Conservation (phyloP, 2,888 invertebrate species). For the Andrena chrysosceles region DNA sequence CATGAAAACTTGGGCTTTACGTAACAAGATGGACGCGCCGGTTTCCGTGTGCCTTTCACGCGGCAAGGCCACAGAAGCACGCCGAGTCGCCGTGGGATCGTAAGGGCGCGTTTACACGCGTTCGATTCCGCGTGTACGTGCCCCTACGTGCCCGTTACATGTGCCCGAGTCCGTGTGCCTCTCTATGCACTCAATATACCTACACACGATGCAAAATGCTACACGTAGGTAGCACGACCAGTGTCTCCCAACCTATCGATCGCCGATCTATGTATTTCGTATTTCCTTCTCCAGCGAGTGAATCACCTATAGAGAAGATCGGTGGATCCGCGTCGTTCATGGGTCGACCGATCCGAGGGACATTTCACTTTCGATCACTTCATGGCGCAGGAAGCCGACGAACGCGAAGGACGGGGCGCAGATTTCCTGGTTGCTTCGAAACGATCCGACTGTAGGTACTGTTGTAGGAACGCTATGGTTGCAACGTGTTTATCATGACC, state of each 20-base stretch:
- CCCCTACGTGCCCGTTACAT: slow-evolving; percentile 52
- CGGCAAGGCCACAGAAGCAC: slow-evolving; percentile 80
- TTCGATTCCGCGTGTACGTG: slow-evolving; percentile 65
- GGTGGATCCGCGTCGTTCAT: neutral
- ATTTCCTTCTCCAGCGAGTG: neutral
- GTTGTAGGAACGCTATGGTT: too few species aligned
- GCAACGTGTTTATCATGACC: neutral
- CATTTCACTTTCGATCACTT: neutral
- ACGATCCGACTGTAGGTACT: neutral
- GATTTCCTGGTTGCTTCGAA: neutral
- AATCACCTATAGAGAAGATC: neutral
- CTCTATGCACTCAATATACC: slow-evolving; percentile 19
- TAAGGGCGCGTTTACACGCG: slow-evolving; percentile 75
- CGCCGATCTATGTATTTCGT: neutral
- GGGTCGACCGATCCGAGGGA: neutral
- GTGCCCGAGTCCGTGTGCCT: slow-evolving; percentile 26
- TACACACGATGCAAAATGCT: slow-evolving; percentile 60
- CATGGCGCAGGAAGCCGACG: neutral
- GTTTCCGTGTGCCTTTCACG: slow-evolving; percentile 84
- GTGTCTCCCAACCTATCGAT: slow-evolving; percentile 63
- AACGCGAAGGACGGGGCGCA: neutral
- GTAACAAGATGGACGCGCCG: slow-evolving; percentile 84
- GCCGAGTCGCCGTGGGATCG: slow-evolving; percentile 73
- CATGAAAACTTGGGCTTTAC: slow-evolving; percentile 82
- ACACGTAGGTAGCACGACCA: slow-evolving; percentile 67